phyloP scores from a whole-genome alignment of 1,140 invertebrate species.

The Drosophila neocordata region DNA sequence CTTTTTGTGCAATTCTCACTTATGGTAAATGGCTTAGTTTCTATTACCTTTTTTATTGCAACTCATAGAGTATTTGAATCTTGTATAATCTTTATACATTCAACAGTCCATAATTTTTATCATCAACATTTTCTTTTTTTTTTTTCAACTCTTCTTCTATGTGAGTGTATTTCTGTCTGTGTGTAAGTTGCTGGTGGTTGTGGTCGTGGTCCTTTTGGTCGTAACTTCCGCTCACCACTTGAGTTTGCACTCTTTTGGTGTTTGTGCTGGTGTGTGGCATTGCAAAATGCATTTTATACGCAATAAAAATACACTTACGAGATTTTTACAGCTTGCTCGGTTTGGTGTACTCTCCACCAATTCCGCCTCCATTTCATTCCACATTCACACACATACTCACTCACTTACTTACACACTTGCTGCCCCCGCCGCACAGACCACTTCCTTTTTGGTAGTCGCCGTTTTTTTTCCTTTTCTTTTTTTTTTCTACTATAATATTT shows the following conservation, averaged over 20 bases:
- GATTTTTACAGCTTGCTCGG: slow-evolving; percentile 66
- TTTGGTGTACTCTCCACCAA: slow-evolving; percentile 11
- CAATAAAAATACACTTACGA: slow-evolving; percentile 79
- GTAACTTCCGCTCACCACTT: slow-evolving; percentile 76
- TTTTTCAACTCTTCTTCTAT: slow-evolving; percentile 20
- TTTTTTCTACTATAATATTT: slow-evolving; percentile 73
- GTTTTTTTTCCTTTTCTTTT: slow-evolving; percentile 55
- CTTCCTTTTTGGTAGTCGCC: slow-evolving; percentile 24
- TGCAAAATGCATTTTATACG: slow-evolving; percentile 80
- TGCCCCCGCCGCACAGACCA: background rate
- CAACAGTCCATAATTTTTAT: slow-evolving; percentile 62
- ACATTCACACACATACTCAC: background rate
- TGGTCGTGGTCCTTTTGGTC: slow-evolving; percentile 53
- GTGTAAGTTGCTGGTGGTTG: slow-evolving; percentile 16
- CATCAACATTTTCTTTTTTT: slow-evolving; percentile 35
- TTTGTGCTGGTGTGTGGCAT: slow-evolving; percentile 53
- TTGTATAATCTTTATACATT: slow-evolving; percentile 26
- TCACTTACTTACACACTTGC: background rate
- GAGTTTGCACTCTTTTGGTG: slow-evolving; percentile 37
- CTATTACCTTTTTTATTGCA: background rate
- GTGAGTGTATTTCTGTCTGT: slow-evolving; percentile 9
- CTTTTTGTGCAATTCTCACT: no score
- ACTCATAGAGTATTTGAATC: slow-evolving; percentile 19
- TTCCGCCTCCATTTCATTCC: slow-evolving; percentile 7
- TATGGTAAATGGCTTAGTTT: no score